Conservation (phyloP, 2,113 vertebrate genomes). For the mouse (Mus musculus) region GRCm39 chr6:98501501-98502000, state of each 20-base stretch:
- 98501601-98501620: neutral
- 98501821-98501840: slow-evolving; percentile 72
- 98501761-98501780: slow-evolving; percentile 46
- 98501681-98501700: slow-evolving; percentile 60
- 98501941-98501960: slow-evolving; percentile 64
- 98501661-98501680: slow-evolving; percentile 58
- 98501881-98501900: slow-evolving; percentile 66
- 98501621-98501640: neutral
- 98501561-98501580: neutral
- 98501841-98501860: slow-evolving; percentile 70
- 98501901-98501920: slow-evolving; percentile 67
- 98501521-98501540: slow-evolving; percentile 32
- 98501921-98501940: neutral
- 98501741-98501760: slow-evolving; percentile 55
- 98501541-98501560: slow-evolving; percentile 27
- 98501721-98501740: neutral
- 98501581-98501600: slow-evolving; percentile 8
- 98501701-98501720: slow-evolving; percentile 50
- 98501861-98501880: slow-evolving; percentile 69
- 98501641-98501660: slow-evolving; percentile 24
- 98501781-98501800: slow-evolving; percentile 53
- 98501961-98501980: slow-evolving; percentile 66
- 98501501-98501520: slow-evolving; percentile 39
- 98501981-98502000: slow-evolving; percentile 59
- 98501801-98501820: slow-evolving; percentile 66